Percentiles rank a stretch among this genome's conserved stretches.
These are phyloP conservation scores for Morelia viridis DNA, from an alignment of 2,797 vertebrate species.

Conservation along the genomic window DNA sequence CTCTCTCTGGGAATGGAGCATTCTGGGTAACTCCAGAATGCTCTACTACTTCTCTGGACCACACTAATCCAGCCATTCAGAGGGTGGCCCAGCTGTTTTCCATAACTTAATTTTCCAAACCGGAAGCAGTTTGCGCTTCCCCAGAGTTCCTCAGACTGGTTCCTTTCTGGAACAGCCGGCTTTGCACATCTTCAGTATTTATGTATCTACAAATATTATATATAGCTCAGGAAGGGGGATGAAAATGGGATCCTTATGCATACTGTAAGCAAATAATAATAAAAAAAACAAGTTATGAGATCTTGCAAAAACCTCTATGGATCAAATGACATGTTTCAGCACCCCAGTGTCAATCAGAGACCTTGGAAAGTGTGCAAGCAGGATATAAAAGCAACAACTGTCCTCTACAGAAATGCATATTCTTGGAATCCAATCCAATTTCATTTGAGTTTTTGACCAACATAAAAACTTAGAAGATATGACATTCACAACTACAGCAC, in stretches of 20 bases:
- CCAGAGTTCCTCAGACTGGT: neutral
- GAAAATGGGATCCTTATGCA: neutral
- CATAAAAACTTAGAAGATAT: neutral
- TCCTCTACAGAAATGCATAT: neutral
- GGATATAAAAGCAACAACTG: neutral
- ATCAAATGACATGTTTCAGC: neutral
- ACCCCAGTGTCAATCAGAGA: neutral
- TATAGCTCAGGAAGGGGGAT: neutral
- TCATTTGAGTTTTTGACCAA: neutral
- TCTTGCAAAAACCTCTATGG: neutral
- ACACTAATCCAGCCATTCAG: neutral
- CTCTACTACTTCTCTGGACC: too few relatives aligned
- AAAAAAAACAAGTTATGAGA: neutral
- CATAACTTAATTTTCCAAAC: neutral
- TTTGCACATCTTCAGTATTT: neutral
- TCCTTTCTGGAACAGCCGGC: neutral
- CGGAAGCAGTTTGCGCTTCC: neutral
- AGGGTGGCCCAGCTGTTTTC: neutral
- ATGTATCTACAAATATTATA: neutral
- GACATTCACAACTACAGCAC: neutral
- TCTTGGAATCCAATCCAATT: neutral
- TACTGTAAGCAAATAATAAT: neutral
- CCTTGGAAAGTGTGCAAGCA: neutral
- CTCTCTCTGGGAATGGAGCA: neutral
- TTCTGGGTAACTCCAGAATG: neutral